Conservation (phyloP, 2,113 vertebrate genomes). For the Menidia beryllina region DNA sequence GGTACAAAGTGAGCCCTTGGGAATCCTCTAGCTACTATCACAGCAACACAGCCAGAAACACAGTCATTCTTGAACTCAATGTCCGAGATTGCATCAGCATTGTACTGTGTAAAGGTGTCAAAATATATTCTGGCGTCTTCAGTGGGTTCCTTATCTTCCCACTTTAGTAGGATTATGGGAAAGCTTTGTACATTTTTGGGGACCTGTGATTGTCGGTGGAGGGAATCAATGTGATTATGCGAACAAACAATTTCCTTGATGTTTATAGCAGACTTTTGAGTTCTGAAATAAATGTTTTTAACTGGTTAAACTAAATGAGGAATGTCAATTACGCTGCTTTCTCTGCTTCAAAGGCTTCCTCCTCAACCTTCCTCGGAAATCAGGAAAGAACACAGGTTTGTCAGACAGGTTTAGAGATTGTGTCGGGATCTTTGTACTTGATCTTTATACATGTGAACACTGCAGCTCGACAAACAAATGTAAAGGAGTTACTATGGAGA, state of each 20-base stretch:
- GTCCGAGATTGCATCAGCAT: background rate
- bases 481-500: too few relatives aligned
- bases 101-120: constrained; percentile 1
- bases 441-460: too few relatives aligned
- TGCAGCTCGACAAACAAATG: too few relatives aligned
- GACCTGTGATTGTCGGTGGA: background rate
- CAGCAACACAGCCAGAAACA: constrained; percentile 32
- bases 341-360: background rate
- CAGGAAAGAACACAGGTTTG: background rate
- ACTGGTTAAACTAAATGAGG: background rate
- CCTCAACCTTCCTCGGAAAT: too few relatives aligned
- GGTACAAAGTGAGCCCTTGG: constrained; percentile 11
- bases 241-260: background rate
- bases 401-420: too few relatives aligned
- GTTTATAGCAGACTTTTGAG: too few relatives aligned
- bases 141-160: constrained; percentile 32
- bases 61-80: constrained; percentile 20
- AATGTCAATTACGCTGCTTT: background rate
- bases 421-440: too few relatives aligned
- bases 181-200: background rate
- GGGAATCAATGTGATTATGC: background rate
- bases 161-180: background rate
- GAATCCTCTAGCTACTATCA: background rate
- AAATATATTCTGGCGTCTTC: constrained; percentile 25
- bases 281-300: too few relatives aligned